A percentile compares a stretch with the other conserved stretches of the same genome.
Conservation (phyloP, 2,113 vertebrate species). For the Pluvianellus socialis region DNA sequence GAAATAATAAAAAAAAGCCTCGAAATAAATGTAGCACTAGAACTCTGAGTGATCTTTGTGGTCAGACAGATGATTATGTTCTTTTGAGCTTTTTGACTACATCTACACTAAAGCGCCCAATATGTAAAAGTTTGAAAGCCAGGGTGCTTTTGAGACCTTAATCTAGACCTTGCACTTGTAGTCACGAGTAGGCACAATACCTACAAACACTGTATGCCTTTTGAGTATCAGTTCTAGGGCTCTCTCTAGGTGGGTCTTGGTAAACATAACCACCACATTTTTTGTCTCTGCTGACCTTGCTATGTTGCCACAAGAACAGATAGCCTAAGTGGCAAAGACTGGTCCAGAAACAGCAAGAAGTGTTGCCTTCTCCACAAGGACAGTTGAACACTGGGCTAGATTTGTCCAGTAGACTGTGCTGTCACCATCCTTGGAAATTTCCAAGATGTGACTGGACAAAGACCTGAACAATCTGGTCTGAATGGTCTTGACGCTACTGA, state of each 20-base stretch:
- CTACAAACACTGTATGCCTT: neutral
- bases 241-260: neutral
- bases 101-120: neutral
- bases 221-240: neutral
- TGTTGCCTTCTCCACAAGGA: neutral
- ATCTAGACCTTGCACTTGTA: neutral
- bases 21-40: neutral
- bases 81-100: neutral
- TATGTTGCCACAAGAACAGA: neutral
- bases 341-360: neutral
- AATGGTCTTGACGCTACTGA: neutral
- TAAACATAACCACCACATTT: neutral
- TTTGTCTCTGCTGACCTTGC: neutral
- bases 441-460: neutral
- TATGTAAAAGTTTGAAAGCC: neutral
- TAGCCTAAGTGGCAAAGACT: neutral
- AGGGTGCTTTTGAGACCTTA: neutral
- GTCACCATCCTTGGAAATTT: neutral
- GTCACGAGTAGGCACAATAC: neutral
- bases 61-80: neutral
- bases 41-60: neutral
- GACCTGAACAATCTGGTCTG: neutral
- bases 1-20: neutral
- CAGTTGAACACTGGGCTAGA: neutral
- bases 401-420: neutral